Base-by-base conservation (phyloP, 2,797 vertebrate genomes). In the Myripristis murdjan region DNA sequence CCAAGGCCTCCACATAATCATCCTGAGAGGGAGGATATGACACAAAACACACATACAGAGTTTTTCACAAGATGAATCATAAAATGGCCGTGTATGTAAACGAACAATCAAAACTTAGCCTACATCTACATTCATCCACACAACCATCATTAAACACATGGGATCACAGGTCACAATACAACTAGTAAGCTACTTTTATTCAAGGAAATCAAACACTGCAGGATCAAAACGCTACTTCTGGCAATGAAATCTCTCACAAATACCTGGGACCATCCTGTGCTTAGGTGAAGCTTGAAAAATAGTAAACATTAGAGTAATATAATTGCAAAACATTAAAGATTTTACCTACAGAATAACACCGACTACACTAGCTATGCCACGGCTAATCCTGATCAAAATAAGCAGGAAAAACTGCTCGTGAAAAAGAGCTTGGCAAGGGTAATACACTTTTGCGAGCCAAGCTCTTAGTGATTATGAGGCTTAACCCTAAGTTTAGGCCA, bases 1-100 rank as follows among this genome's bases (percentile, higher is more conserved):
- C 95, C 85, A 99, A 92, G 47, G 98, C 97, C 92, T 99, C 98
- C 95, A 99, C 97, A 58, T 99, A 99, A 87, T 99, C 98, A 83
- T 99, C 98, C 98, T 99, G 81, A 22, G 22, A 31, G 23, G 44
- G 57, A 56, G 51, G 37, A 51, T 24, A 73, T 5, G 8, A 46
- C 2, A 15, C 2, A 31, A 4, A 33, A 43, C 11, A 78, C 7
- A 64, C 28, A 26, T 44, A 8, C 5, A 39, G 2, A 39, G 11
- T 39, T 12, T 39, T 39, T 14, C 37, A 14, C 11, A 5, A 39
- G 5, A 1, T 26, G 12, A 37, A 14, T 41, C 20, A 39, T 14
- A 43, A 70, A 46, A 0, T 12, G 48, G 6, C 4, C 1, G 8
- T 1, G 5, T 3, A 24, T 39, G 8, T 16, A 26, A 12, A 22